phyloP scores from a whole-genome alignment of 2,888 invertebrate genomes.

The Cephus sareptanus region DNA sequence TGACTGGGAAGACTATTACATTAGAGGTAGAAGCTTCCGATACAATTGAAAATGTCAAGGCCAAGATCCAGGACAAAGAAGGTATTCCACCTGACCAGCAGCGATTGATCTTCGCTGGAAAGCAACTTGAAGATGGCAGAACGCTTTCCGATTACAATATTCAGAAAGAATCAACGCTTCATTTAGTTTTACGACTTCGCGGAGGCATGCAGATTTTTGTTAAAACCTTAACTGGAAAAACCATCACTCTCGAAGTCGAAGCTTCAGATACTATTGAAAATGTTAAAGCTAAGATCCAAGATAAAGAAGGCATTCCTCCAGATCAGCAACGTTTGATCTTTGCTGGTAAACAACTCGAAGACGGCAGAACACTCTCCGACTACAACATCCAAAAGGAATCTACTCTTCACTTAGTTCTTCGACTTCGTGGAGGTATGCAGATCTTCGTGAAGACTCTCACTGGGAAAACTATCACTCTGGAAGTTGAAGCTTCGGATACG shows the following conservation, averaged over 20 bases:
- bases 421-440: conserved; percentile 28
- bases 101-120: conserved; percentile 65
- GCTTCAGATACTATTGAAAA: conserved; percentile 61
- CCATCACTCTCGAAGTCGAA: conserved; percentile 69
- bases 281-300: conserved; percentile 71
- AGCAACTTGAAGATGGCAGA: conserved; percentile 58
- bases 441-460: conserved; percentile 22
- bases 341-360: conserved; percentile 25
- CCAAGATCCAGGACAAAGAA: conserved; percentile 67
- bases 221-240: conserved; percentile 72
- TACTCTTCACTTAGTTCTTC: conserved; percentile 30
- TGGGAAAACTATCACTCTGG: conserved; percentile 23
- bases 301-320: conserved; percentile 47
- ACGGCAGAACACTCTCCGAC: conserved; percentile 30
- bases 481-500: too few species aligned
- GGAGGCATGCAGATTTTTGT: conserved; percentile 78
- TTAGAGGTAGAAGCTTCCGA: too few species aligned
- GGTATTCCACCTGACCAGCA: conserved; percentile 15
- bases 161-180: conserved; percentile 68
- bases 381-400: conserved; percentile 38
- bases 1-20: conserved; percentile 26
- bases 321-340: conserved; percentile 28
- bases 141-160: conserved; percentile 50
- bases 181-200: conserved; percentile 62
- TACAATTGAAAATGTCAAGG: conserved; percentile 53